Conservation (phyloP, 2,888 invertebrate species). For the Papilio elwesi region DNA sequence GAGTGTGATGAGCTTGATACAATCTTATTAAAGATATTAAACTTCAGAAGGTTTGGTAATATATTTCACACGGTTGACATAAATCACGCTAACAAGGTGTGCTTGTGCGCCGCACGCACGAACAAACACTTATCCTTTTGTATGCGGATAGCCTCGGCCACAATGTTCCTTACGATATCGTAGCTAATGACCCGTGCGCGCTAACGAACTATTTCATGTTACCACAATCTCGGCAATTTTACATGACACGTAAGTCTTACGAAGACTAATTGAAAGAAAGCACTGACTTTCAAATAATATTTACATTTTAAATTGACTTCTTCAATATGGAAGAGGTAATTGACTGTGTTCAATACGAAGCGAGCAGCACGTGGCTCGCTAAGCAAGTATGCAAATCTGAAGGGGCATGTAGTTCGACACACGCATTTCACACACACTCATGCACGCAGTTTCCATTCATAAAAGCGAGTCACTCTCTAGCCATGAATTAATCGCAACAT, state of each 20-base stretch:
- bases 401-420: slow-evolving; percentile 55
- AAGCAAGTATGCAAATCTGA: slow-evolving; percentile 77
- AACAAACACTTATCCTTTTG: slow-evolving; percentile 57
- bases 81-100: slow-evolving; percentile 70
- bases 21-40: slow-evolving; percentile 20
- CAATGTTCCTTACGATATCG: slow-evolving; percentile 52
- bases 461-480: slow-evolving; percentile 80
- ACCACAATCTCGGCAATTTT: not conserved
- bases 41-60: slow-evolving; percentile 41
- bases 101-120: slow-evolving; percentile 53
- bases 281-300: slow-evolving; percentile 75
- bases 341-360: slow-evolving; percentile 63
- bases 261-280: slow-evolving; percentile 53
- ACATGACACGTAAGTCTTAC: slow-evolving; percentile 5
- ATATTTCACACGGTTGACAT: slow-evolving; percentile 55
- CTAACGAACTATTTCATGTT: slow-evolving; percentile 57
- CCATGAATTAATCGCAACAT: slow-evolving; percentile 85
- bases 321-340: slow-evolving; percentile 79
- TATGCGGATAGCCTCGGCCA: slow-evolving; percentile 46
- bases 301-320: slow-evolving; percentile 77
- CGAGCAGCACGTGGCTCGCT: slow-evolving; percentile 71
- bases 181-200: slow-evolving; percentile 57
- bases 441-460: slow-evolving; percentile 76
- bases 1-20: slow-evolving; percentile 10
- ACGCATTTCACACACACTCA: slow-evolving; percentile 57